A percentile compares a stretch with the other conserved stretches of the same genome.
phyloP scores from a whole-genome alignment of 2,113 vertebrate species.

The Sapayoa aenigma region DNA sequence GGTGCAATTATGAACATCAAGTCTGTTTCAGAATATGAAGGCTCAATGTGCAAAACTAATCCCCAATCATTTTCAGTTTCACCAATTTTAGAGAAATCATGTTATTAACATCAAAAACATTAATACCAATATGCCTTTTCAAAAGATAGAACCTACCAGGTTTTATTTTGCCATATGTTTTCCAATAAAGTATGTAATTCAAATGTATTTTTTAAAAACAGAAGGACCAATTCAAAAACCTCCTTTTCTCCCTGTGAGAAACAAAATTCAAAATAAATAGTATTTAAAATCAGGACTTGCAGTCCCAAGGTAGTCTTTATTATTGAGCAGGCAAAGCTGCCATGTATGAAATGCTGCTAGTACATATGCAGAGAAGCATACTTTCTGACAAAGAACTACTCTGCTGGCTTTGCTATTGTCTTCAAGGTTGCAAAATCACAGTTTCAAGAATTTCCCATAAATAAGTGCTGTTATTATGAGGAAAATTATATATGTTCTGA shows the following conservation, averaged over 20 bases:
- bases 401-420: neutral
- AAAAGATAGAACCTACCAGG: neutral
- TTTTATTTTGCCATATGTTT: neutral
- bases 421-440: neutral
- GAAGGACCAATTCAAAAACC: neutral
- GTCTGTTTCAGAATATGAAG: neutral
- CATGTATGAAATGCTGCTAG: neutral
- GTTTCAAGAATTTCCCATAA: neutral
- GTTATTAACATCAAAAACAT: neutral
- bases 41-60: neutral
- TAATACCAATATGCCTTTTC: neutral
- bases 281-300: neutral
- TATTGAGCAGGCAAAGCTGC: neutral
- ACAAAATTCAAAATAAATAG: neutral
- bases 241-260: neutral
- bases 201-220: neutral
- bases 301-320: neutral
- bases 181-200: neutral
- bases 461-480: neutral
- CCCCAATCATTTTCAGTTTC: neutral
- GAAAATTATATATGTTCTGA: neutral
- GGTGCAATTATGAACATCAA: neutral
- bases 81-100: neutral
- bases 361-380: neutral
- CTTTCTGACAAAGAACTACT: neutral